phyloP scores from a whole-genome alignment of 2,113 vertebrate genomes.

The Cyanoramphus novaezelandiae region DNA sequence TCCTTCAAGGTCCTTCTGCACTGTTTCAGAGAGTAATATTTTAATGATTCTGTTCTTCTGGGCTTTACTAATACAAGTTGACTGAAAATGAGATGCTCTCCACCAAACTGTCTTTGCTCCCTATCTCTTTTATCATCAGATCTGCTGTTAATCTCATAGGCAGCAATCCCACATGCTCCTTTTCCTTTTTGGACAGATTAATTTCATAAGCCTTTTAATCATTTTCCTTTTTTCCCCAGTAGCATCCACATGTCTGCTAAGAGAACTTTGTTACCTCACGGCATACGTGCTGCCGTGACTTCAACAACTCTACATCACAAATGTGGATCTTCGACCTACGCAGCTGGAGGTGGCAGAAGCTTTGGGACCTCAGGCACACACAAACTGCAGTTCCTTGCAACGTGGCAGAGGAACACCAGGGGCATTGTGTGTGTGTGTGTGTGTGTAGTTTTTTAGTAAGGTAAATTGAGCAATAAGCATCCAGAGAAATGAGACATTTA shows the following conservation, averaged over 20 bases:
- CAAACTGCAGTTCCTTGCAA: background rate
- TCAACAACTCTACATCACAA: background rate
- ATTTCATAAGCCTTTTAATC: slow-evolving; percentile 51
- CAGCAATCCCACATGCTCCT: slow-evolving; percentile 19
- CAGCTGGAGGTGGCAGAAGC: background rate
- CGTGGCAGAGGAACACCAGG: background rate
- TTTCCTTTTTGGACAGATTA: slow-evolving; percentile 52
- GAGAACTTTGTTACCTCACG: background rate
- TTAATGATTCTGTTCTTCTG: slow-evolving; percentile 31
- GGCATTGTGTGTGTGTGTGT: background rate
- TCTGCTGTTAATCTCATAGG: slow-evolving; percentile 55
- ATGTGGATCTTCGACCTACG: background rate
- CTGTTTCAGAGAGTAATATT: slow-evolving; percentile 8
- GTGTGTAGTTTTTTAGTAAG: slow-evolving; percentile 29
- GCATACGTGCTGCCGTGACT: background rate
- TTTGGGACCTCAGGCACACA: background rate
- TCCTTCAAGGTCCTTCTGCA: background rate
- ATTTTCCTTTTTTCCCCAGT: background rate
- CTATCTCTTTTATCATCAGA: slow-evolving; percentile 47
- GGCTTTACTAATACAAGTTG: slow-evolving; percentile 14
- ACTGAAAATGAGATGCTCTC: slow-evolving; percentile 35
- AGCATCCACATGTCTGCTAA: background rate
- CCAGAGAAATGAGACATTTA: slow-evolving; percentile 68
- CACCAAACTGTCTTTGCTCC: background rate
- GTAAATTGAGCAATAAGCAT: slow-evolving; percentile 71